A percentile compares a stretch with the other conserved stretches of the same genome.
Evolutionary conservation across 2,113 vertebrate genomes (phyloP).

Genomic region (Larimichthys polyactis): DNA sequence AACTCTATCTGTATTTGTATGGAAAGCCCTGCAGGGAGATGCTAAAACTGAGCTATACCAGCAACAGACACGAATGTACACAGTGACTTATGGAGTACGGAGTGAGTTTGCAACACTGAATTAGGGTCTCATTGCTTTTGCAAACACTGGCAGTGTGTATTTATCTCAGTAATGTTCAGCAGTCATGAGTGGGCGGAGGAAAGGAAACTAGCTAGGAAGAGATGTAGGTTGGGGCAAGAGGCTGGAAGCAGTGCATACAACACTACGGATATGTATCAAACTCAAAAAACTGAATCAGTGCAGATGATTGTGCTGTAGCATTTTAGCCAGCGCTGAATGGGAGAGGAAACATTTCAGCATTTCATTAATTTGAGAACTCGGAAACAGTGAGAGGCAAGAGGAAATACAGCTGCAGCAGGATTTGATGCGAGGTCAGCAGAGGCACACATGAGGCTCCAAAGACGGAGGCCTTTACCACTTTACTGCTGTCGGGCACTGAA

Average conservation of each 20-base stretch:
- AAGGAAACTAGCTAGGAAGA: not conserved
- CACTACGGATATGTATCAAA: constrained; percentile 12
- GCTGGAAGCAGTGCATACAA: not conserved
- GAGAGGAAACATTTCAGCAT: constrained; percentile 46
- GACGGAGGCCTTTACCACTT: constrained; percentile 26
- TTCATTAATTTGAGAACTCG: constrained; percentile 30
- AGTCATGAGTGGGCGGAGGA: constrained; percentile 25
- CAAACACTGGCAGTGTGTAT: constrained; percentile 19
- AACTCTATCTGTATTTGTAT: not conserved
- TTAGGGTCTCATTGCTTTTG: constrained; percentile 21
- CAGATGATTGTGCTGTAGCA: constrained; percentile 10
- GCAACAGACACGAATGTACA: not conserved
- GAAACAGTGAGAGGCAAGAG: constrained; percentile 13
- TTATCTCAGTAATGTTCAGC: constrained; percentile 22
- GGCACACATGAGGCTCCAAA: constrained; percentile 32
- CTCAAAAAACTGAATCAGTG: constrained; percentile 14
- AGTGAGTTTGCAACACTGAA: constrained; percentile 12
- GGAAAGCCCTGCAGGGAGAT: not conserved
- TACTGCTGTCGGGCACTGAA: constrained; percentile 27
- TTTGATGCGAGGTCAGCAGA: constrained; percentile 47
- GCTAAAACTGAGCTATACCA: not conserved
- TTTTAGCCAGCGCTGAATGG: constrained; percentile 18
- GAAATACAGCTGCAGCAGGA: constrained; percentile 21
- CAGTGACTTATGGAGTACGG: not conserved
- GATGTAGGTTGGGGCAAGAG: not conserved